Evolutionary conservation across 2,113 vertebrate species (phyloP).

Genomic region (Dinomys branickii): DNA sequence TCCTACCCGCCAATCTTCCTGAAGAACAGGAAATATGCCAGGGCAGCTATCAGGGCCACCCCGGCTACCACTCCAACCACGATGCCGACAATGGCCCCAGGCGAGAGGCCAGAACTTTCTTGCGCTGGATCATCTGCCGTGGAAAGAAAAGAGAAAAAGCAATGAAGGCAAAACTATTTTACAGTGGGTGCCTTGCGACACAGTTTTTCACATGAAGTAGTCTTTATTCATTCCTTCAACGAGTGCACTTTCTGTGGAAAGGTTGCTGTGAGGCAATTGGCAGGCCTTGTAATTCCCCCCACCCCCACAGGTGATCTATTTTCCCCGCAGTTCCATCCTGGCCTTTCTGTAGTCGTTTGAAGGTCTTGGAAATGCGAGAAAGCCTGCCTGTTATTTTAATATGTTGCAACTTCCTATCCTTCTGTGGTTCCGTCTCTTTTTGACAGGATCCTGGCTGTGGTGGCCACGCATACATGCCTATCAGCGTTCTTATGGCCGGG

Average conservation of each 20-base stretch:
- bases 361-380: neutral
- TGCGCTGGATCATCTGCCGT: neutral
- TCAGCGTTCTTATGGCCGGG: neutral
- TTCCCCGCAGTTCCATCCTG: neutral
- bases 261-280: neutral
- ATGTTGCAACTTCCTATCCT: neutral
- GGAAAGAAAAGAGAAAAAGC: conserved; percentile 48
- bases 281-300: neutral
- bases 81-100: neutral
- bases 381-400: neutral
- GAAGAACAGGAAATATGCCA: neutral
- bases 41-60: neutral
- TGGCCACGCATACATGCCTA: neutral
- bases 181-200: neutral
- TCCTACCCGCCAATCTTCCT: conserved; percentile 54
- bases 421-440: neutral
- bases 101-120: neutral
- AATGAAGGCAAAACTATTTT: neutral
- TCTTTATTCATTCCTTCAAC: neutral
- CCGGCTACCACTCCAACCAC: neutral
- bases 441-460: neutral
- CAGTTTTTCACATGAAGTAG: neutral
- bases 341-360: neutral
- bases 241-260: neutral
- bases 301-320: no score